Base-by-base conservation (phyloP, 92 coral and sea anemone genomes). In the Ricordea florida region DNA sequence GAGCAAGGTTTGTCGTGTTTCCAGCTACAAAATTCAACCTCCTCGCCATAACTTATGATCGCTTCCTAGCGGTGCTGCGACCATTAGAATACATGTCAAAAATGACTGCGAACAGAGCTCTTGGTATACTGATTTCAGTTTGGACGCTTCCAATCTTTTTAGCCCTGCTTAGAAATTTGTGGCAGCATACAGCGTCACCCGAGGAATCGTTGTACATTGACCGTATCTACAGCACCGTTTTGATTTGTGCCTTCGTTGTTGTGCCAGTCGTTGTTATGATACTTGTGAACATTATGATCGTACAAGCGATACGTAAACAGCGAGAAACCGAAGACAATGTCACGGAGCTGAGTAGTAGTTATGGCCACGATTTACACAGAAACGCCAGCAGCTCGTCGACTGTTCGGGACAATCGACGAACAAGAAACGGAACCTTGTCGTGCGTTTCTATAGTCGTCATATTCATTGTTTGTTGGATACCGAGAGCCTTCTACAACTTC, bases 1-100 rank as follows among this genome's bases (percentile, higher is more conserved):
- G 79, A 26, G 16, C 75, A 25, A 59, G 85, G 3, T 89, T 79
- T 38, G 53, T 69, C 5, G 80, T 85, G 15, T 89, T 89, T 33
- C 55, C 82, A 46, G 80, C 81, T 0, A 74, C 88, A 1, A 69
- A 79, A 9, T 50, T 89, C 56, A 89, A 80, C 30, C 69, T 89
- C 6, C 52, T 89, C 3, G 94, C 87, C 10, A 89, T 89, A 8
- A 74, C 94, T 2, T 89, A 80, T 33, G 94, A 89, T 47, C 57
- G 94, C 4, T 57, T 84, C 48, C 49, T 69, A 0, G 94, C 94
- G 1, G 90, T 89, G 3, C 73, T 89, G 41, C 64, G 82, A 1
- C 94, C 94, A 22, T 78, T 89, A 13, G 49, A 55, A 31, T 89
- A 89, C 46, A 63, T 50, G 9, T 64, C 79, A 0, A 79, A 89